Base-by-base conservation (phyloP, 2,888 invertebrate genomes). In the Dorcus hopei region DNA sequence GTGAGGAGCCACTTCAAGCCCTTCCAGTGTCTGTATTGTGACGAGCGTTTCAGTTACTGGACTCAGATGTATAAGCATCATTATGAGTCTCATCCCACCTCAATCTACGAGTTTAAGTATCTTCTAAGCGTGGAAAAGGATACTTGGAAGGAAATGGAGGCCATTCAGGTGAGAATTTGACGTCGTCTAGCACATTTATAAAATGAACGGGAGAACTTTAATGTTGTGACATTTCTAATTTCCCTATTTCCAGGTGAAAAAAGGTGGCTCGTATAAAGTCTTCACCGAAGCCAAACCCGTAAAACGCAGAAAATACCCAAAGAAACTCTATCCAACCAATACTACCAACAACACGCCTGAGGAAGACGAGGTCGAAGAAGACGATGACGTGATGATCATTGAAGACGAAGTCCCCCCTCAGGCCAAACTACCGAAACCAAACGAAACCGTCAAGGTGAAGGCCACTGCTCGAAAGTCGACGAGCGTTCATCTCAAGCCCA, bases 1-100 rank as follows among this genome's bases (percentile, higher is more conserved):
- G 64, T 82, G 1, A 72, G 73, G 3, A 72, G 66, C 2, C 82
- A 83, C 62, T 72, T 77, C 5, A 77, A 78, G 55, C 72, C 79
- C 0, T 77, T 76, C 43, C 70, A 75, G 52, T 83, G 82, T 65
- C 75, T 73, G 19, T 67, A 77, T 39, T 83, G 82, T 58, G 54
- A 68, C 0, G 58, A 66, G n/a, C 67, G 69, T 0, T 80, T 77
- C 49, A 69, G 68, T 4, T 72, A 65, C 9, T 66, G 75, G 0
- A 59, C 58, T 1, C 65, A 72, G 2, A 72, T 75, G 1, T 69
- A 72, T 2, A 52, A 61, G 3, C 80, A 80, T 52, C 75, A 69
- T 38, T 50, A 60, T 0, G 61, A 68, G 38, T 67, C 68, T 1
- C 80, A 81, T 66, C 68, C 74, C 0, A 67, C 67, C 2, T 47